A percentile compares a stretch with the other conserved stretches of the same genome.
phyloP scores from a whole-genome alignment of 2,888 invertebrate genomes.

The Bugulina stolonifera region DNA sequence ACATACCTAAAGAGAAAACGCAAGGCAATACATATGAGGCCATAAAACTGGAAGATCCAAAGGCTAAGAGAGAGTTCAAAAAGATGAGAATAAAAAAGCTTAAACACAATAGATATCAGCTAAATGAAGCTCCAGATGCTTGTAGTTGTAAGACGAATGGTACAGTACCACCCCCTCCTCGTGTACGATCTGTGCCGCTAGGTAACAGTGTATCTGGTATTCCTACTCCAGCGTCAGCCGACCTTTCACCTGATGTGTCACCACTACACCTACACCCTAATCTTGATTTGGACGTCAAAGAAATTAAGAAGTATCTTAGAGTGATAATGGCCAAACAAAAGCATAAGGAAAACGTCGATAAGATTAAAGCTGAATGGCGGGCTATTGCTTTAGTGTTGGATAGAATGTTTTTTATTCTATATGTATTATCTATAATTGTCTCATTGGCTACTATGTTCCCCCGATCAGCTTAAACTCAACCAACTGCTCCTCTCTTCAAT shows the following conservation, averaged over 20 bases:
- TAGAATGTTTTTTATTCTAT: constrained; percentile 19
- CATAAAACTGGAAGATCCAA: not conserved
- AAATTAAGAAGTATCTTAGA: constrained; percentile 11
- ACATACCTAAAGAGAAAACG: constrained; percentile 23
- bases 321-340: constrained; percentile 2
- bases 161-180: not conserved
- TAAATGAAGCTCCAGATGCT: constrained; percentile 4
- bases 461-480: not conserved
- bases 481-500: not conserved
- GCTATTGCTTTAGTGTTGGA: constrained; percentile 22
- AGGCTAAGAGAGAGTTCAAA: not conserved
- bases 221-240: not conserved
- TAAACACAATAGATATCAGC: not conserved
- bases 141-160: constrained; percentile 15
- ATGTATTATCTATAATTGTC: constrained; percentile 22
- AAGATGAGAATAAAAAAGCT: constrained; percentile 18
- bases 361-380: constrained; percentile 7
- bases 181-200: not conserved
- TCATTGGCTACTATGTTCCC: constrained; percentile 20
- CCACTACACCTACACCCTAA: constrained; percentile 5
- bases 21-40: not conserved
- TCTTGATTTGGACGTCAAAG: constrained; percentile 5
- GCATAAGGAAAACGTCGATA: not conserved
- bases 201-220: not conserved
- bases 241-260: constrained; percentile 22